Evolutionary conservation across 2,797 vertebrate species (phyloP).

Genomic region (Myoxocephalus aenaeus): DNA sequence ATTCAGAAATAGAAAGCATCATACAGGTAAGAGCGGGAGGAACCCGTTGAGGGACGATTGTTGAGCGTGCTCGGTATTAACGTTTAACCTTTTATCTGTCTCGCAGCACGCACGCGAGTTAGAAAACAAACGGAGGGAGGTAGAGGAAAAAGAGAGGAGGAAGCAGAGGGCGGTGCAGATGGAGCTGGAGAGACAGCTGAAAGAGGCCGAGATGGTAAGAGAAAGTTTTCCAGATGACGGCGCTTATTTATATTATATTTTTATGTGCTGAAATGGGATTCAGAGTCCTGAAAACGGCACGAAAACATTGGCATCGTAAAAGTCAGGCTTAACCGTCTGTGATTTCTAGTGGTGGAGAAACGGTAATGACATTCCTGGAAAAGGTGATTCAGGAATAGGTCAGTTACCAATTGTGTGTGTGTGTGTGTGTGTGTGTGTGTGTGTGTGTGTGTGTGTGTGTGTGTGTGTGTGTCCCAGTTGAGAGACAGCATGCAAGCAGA

Average conservation of each 20-base stretch:
- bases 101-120: slow-evolving; percentile 77
- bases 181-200: slow-evolving; percentile 80
- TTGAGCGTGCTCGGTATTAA: background rate
- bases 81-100: background rate
- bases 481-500: slow-evolving; percentile 79
- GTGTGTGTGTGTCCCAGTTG: slow-evolving; percentile 57
- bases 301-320: slow-evolving; percentile 56
- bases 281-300: slow-evolving; percentile 13
- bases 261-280: slow-evolving; percentile 38
- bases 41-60: background rate
- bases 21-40: slow-evolving; percentile 69
- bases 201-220: slow-evolving; percentile 77
- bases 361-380: slow-evolving; percentile 50
- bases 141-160: slow-evolving; percentile 73
- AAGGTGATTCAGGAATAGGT: slow-evolving; percentile 47
- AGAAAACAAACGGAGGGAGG: slow-evolving; percentile 74
- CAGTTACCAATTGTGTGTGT: slow-evolving; percentile 27
- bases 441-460: slow-evolving; percentile 11
- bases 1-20: slow-evolving; percentile 78
- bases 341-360: slow-evolving; percentile 38
- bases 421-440: slow-evolving; percentile 13
- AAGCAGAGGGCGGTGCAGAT: slow-evolving; percentile 79
- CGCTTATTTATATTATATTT: slow-evolving; percentile 50
- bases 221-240: slow-evolving; percentile 23
- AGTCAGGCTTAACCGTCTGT: slow-evolving; percentile 39